These are phyloP conservation scores for Scrobipalpa atriplicella DNA, from an alignment of 2,888 invertebrate species.

Conservation along the genomic window DNA sequence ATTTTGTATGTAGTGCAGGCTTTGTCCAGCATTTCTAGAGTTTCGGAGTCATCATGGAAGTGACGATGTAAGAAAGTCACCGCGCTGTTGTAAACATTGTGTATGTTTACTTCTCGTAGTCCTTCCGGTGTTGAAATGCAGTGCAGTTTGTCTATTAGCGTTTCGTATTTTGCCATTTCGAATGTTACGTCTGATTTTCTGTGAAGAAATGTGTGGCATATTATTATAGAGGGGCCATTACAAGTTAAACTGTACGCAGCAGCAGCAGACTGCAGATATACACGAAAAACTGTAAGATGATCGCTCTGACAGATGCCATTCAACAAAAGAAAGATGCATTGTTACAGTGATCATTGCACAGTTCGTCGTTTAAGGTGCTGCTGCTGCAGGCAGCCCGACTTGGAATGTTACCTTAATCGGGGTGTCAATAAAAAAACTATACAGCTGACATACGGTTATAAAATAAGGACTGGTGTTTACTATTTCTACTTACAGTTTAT, in stretches of 20 bases:
- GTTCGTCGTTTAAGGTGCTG: too few relatives aligned
- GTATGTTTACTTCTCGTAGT: conserved; percentile 29
- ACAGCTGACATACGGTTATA: too few relatives aligned
- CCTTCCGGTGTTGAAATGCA: conserved; percentile 14
- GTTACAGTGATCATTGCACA: too few relatives aligned
- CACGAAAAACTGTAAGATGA: neutral
- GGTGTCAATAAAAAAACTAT: too few relatives aligned
- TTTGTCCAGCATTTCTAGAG: conserved; percentile 44
- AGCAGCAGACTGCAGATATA: too few relatives aligned
- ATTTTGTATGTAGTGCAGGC: conserved; percentile 48
- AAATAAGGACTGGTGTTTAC: too few relatives aligned
- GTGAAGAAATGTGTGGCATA: conserved; percentile 32
- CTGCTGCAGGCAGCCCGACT: too few relatives aligned
- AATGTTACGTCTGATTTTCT: conserved; percentile 62
- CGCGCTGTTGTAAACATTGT: conserved; percentile 12
- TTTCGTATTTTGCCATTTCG: conserved; percentile 64
- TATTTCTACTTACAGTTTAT: conserved; percentile 77
- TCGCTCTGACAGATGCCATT: too few relatives aligned
- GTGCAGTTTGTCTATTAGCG: conserved; percentile 52
- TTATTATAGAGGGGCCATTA: too few relatives aligned
- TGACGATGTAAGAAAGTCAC: conserved; percentile 10
- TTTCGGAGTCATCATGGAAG: neutral
- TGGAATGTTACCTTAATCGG: too few relatives aligned
- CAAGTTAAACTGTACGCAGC: too few relatives aligned
- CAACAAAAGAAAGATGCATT: too few relatives aligned